Percentiles rank a stretch among this genome's conserved stretches.
phyloP scores from a whole-genome alignment of 2,888 invertebrate genomes.

The Drosophila aldrichi region DNA sequence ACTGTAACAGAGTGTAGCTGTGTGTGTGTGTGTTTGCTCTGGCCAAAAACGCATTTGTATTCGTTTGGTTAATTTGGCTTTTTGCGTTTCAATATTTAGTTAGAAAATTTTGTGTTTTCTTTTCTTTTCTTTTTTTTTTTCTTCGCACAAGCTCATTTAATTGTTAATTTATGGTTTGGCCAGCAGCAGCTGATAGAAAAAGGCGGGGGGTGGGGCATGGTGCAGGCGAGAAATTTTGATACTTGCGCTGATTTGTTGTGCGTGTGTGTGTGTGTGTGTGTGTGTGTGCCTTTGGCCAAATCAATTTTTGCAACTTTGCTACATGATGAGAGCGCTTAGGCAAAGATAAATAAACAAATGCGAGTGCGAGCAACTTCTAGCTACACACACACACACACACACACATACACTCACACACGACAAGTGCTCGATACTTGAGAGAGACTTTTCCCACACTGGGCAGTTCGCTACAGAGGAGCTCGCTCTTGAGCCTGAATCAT shows the following conservation, averaged over 20 bases:
- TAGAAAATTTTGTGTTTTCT: slow-evolving; percentile 52
- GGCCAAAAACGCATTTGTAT: slow-evolving; percentile 54
- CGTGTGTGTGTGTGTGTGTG: too few species aligned
- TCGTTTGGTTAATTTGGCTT: slow-evolving; percentile 55
- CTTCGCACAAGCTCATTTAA: slow-evolving; percentile 75
- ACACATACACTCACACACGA: not conserved
- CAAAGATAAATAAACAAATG: slow-evolving; percentile 62
- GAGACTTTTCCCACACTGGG: slow-evolving; percentile 65
- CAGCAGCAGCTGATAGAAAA: slow-evolving; percentile 7
- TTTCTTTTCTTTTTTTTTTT: slow-evolving; percentile 47
- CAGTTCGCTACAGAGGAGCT: slow-evolving; percentile 36
- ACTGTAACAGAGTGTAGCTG: slow-evolving; percentile 27
- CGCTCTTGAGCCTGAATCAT: slow-evolving; percentile 56
- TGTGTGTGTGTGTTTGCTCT: slow-evolving; percentile 7
- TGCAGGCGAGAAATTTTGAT: slow-evolving; percentile 46
- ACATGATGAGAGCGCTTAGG: slow-evolving; percentile 47
- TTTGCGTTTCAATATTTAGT: slow-evolving; percentile 79
- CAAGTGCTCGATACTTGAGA: slow-evolving; percentile 34
- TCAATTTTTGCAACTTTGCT: slow-evolving; percentile 76
- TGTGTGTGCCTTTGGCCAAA: slow-evolving; percentile 47
- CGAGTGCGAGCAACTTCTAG: slow-evolving; percentile 31
- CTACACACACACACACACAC: slow-evolving; percentile 18
- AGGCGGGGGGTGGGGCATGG: not conserved
- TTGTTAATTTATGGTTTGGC: slow-evolving; percentile 74
- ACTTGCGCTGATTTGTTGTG: slow-evolving; percentile 68